Evolutionary conservation across 2,888 invertebrate species (phyloP), one percentile per base, ranked within the genome.

Genomic region (Sarcophaga caerulescens): DNA sequence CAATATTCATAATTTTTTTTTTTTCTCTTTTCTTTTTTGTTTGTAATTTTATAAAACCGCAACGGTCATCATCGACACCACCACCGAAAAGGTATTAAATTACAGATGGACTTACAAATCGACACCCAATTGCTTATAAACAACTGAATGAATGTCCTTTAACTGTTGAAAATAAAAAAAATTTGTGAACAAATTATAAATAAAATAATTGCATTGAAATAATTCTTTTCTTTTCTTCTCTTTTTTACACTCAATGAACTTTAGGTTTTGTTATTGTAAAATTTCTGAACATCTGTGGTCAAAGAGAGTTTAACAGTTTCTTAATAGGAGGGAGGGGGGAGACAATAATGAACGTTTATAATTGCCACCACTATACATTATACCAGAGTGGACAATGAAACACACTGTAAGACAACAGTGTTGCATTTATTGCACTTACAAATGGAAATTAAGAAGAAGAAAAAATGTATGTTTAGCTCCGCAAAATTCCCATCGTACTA

Each of bases 201-300:
- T 81, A 77, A 83, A 86, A 84, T 84, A 84, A 86, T 86, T 86
- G 85, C 77, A 86, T 86, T 85, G 83, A 47, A 23, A 23, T 69
- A 52, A 57, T 69, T 79, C 70, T 60, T 76, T 80, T 74, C 44
- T 70, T 68, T 60, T 80, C 62, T 11, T 47, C 8, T 35, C 8
- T 35, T 35, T 35, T 77, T 70, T 65, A 76, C n/a, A 52, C 23
- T 60, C 21, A 60, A 60, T 44, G 21, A n/a, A 62, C 21, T 60
- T 25, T 63, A 25, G 23, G 3, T 17, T 75, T 79, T 70, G 75
- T 79, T 79, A 6, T 35, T 35, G 35, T 84, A 68, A 65, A 79
- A 81, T 84, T 77, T 86, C 66, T 14, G 73, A 86, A 86, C 86
- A 86, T 86, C 86, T 86, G 86, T 81, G 86, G 73, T 60, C 35